Evolutionary conservation across 2,113 vertebrate species (phyloP).

Genomic region (Brachionichthys hirsutus): DNA sequence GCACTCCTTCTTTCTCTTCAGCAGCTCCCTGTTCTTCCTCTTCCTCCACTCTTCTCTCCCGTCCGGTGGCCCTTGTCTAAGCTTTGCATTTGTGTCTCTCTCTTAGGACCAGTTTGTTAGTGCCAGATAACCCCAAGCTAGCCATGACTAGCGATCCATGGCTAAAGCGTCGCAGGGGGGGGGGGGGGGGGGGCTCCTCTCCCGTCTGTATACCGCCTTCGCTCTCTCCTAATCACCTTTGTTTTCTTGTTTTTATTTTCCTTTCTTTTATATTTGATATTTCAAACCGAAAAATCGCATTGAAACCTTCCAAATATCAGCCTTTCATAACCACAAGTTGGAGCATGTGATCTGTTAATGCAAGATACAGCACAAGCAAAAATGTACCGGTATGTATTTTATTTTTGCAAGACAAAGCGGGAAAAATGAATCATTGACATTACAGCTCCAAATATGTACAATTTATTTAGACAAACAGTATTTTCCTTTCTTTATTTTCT

Average conservation of each 20-base stretch:
- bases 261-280: neutral
- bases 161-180: constrained; percentile 34
- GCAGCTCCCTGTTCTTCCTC: constrained; percentile 13
- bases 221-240: constrained; percentile 16
- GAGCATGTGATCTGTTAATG: too few species aligned
- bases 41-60: constrained; percentile 12
- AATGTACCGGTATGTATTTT: too few species aligned
- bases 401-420: too few species aligned
- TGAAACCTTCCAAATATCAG: neutral
- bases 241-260: constrained; percentile 1
- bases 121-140: constrained; percentile 64
- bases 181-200: constrained; percentile 44
- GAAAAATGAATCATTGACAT: neutral
- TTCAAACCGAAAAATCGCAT: neutral
- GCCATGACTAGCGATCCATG: constrained; percentile 46
- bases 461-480: neutral
- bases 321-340: neutral
- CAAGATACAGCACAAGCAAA: too few species aligned
- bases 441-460: neutral
- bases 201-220: constrained; percentile 6
- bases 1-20: constrained; percentile 12
- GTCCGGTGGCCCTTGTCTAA: constrained; percentile 62
- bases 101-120: constrained; percentile 52
- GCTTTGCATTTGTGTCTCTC: constrained; percentile 46
- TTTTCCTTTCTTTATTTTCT: too few species aligned